These are phyloP conservation scores for Cheilosia variabilis DNA, from an alignment of 2,888 invertebrate species.

Conservation along the genomic window DNA sequence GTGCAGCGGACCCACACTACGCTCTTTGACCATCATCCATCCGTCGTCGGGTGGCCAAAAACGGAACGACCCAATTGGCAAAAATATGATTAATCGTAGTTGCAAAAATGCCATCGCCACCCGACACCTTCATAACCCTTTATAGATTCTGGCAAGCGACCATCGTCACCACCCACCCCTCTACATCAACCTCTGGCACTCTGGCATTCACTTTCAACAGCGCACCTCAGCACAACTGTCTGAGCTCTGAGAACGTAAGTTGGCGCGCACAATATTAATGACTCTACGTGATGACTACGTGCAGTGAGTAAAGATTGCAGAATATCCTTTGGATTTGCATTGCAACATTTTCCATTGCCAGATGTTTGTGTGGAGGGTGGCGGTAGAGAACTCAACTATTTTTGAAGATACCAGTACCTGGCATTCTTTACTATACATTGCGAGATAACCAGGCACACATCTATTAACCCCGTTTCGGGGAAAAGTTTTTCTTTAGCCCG, in stretches of 20 bases:
- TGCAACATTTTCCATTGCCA: slow-evolving; percentile 56
- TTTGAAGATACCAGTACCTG: slow-evolving; percentile 57
- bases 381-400: slow-evolving; percentile 24
- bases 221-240: neutral
- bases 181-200: neutral
- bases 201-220: slow-evolving; percentile 53
- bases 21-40: slow-evolving; percentile 32
- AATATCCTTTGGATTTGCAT: slow-evolving; percentile 65
- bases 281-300: slow-evolving; percentile 71
- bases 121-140: slow-evolving; percentile 57
- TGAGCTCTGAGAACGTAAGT: slow-evolving; percentile 44
- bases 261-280: slow-evolving; percentile 72
- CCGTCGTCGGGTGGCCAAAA: slow-evolving; percentile 43
- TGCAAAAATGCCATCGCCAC: slow-evolving; percentile 73
- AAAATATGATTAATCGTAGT: slow-evolving; percentile 82
- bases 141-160: slow-evolving; percentile 47
- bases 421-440: slow-evolving; percentile 34
- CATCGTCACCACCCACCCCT: neutral
- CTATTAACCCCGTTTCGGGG: slow-evolving; percentile 45
- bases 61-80: slow-evolving; percentile 82
- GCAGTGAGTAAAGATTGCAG: slow-evolving; percentile 8
- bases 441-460: slow-evolving; percentile 51
- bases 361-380: slow-evolving; percentile 34
- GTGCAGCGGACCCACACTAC: slow-evolving; percentile 21
- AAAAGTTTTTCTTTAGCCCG: slow-evolving; percentile 14